A percentile compares a stretch with the other conserved stretches of the same genome.
phyloP scores from a whole-genome alignment of 2,797 vertebrate species.

The Discoglossus pictus region DNA sequence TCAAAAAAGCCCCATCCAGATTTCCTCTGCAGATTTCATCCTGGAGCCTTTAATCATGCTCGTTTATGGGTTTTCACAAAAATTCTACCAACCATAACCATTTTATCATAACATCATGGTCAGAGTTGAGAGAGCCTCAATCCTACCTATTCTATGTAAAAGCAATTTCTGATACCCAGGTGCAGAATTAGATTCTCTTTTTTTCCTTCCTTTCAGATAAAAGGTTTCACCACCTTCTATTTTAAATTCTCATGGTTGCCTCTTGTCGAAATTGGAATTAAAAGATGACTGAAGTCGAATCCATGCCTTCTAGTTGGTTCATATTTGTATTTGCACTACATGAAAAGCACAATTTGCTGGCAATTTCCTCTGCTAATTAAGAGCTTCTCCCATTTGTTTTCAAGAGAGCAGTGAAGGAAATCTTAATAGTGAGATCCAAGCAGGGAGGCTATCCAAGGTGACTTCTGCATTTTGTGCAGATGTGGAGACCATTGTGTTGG shows the following conservation, averaged over 20 bases:
- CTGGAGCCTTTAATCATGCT: background rate
- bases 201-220: constrained; percentile 33
- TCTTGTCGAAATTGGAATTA: constrained; percentile 47
- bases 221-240: constrained; percentile 48
- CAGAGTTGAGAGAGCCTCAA: background rate
- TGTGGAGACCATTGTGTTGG: constrained; percentile 38
- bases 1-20: too few species aligned
- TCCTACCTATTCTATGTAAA: constrained; percentile 19
- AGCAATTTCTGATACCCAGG: constrained; percentile 41
- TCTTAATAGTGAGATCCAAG: constrained; percentile 15
- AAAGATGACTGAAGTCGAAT: constrained; percentile 42
- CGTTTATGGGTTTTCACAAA: background rate
- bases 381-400: constrained; percentile 45
- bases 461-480: constrained; percentile 28
- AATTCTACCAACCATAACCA: background rate
- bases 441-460: constrained; percentile 17
- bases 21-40: background rate
- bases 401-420: constrained; percentile 41
- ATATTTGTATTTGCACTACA: constrained; percentile 38
- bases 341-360: constrained; percentile 48
- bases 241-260: constrained; percentile 37
- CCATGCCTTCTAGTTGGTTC: constrained; percentile 35
- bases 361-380: constrained; percentile 50
- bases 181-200: constrained; percentile 27
- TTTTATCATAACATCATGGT: constrained; percentile 7